Base-by-base conservation (phyloP, 37 sponge, comb jelly and placozoan genomes). In the Cladorhizidae sp. region DNA sequence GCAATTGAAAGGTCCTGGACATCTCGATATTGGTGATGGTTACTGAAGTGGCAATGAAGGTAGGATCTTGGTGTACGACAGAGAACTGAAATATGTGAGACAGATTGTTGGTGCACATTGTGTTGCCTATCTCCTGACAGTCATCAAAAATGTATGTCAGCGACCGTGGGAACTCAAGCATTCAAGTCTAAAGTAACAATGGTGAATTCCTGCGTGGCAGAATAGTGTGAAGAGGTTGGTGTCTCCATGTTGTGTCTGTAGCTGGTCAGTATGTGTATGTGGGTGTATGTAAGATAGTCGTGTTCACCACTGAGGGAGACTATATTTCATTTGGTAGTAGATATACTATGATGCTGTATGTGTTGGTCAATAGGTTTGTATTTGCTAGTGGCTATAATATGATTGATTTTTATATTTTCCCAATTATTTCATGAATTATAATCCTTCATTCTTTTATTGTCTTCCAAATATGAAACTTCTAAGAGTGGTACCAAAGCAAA, bases 221-320 rank as follows among this genome's bases (percentile, higher is more conserved):
- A 58, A 28, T 59, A 25, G 29, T 3, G 41, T n/a, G n/a, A 40
- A 45, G 23, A 73, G 31, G 52, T n/a, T 32, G 52, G 26, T 2
- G 39, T 20, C 5, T 50, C 52, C 52, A 14, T 32, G 67, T 32
- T 25, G 36, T 65, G 67, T 65, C 11, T 18, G 67, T 65, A 65
- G 32, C 67, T 50, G 73, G 52, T 50, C 73, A 73, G 73, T 31
- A 26, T 50, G 73, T 73, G 51, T 73, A 73, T 73, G 73, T 73
- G 54, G 49, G 49, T 45, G 8, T 45, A 5, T 26, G n/a, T n/a
- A 52, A 28, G 25, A 29, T 73, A 29, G 49, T 54, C 3, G 73
- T 73, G 31, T 50, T 52, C 52, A 73, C 50, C 52, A 73, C 73
- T 52, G 21, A 23, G 50, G 73, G 73, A 32, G 73, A 51, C 29